phyloP scores from a whole-genome alignment of 2,888 invertebrate species.

The Dasysyrphus tricinctus region DNA sequence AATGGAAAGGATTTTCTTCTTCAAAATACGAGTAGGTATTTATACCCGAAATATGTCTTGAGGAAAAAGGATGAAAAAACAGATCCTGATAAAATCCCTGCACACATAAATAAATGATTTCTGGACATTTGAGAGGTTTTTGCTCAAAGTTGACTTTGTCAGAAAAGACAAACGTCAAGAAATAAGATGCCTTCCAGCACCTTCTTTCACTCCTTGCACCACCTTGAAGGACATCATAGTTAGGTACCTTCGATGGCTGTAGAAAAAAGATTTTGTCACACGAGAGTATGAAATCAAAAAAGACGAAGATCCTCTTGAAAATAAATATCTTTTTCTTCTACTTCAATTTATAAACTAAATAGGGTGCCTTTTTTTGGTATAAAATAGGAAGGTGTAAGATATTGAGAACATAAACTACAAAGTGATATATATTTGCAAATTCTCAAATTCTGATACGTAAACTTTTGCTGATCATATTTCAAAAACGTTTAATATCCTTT shows the following conservation, averaged over 20 bases:
- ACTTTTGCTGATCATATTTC: slow-evolving; percentile 64
- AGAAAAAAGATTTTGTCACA: slow-evolving; percentile 59
- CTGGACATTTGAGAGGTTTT: slow-evolving; percentile 54
- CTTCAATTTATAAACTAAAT: slow-evolving; percentile 28
- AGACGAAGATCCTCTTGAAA: slow-evolving; percentile 42
- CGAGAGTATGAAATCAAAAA: slow-evolving; percentile 49
- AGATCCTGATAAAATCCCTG: not conserved
- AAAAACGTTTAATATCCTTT: slow-evolving; percentile 71
- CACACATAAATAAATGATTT: slow-evolving; percentile 31
- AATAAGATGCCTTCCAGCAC: slow-evolving; percentile 9
- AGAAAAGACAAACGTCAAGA: slow-evolving; percentile 51
- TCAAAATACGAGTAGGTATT: slow-evolving; percentile 16
- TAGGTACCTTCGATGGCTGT: slow-evolving; percentile 21
- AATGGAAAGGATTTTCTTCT: slow-evolving; percentile 42
- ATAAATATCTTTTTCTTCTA: slow-evolving; percentile 35
- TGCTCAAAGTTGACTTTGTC: slow-evolving; percentile 35
- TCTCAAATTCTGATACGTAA: slow-evolving; percentile 56
- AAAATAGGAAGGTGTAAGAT: too few relatives aligned
- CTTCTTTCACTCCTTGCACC: not conserved
- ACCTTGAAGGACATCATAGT: not conserved
- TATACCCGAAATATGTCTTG: not conserved
- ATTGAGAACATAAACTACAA: too few relatives aligned
- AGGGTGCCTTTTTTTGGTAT: too few relatives aligned
- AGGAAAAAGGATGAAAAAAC: slow-evolving; percentile 1
- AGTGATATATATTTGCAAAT: slow-evolving; percentile 57